Conservation (phyloP, 2,113 vertebrate species). For the Triplophysa dalaica region DNA sequence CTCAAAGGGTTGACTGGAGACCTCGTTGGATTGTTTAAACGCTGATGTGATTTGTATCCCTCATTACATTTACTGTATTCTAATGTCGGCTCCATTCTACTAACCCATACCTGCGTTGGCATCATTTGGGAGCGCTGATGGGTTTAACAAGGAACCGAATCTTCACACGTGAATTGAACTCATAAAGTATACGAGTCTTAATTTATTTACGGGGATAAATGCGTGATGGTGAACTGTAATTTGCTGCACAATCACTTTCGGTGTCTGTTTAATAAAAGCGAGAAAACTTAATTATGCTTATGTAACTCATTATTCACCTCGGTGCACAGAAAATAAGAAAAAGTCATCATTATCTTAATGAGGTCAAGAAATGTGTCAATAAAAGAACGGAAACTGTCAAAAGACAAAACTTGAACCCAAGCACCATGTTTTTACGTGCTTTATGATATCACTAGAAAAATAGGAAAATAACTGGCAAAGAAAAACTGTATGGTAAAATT, state of each 20-base stretch:
- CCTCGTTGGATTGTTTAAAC: slow-evolving; percentile 36
- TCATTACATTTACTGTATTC: slow-evolving; percentile 24
- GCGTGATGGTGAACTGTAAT: slow-evolving; percentile 9
- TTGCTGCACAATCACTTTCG: slow-evolving; percentile 9
- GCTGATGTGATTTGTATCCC: slow-evolving; percentile 32
- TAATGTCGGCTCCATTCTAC: slow-evolving; percentile 10
- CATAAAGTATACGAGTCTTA: neutral
- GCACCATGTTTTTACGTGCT: neutral
- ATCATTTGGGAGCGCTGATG: slow-evolving; percentile 28
- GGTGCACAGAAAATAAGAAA: slow-evolving; percentile 10
- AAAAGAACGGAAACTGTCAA: neutral
- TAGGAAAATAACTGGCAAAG: too few species aligned
- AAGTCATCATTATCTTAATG: slow-evolving; percentile 12
- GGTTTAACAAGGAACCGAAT: slow-evolving; percentile 1
- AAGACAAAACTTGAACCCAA: neutral
- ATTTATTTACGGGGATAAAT: slow-evolving; percentile 18
- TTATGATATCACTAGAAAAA: neutral
- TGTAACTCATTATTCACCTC: slow-evolving; percentile 19
- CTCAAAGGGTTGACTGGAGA: slow-evolving; percentile 15
- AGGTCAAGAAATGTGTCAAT: neutral
- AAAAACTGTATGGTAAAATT: too few species aligned
- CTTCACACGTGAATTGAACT: slow-evolving; percentile 16
- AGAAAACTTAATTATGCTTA: slow-evolving; percentile 10
- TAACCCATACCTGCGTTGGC: slow-evolving; percentile 13
- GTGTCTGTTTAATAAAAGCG: slow-evolving; percentile 14